Percentiles rank a stretch among this genome's conserved stretches.
Conservation (phyloP, 2,113 vertebrate genomes). For the Microcebus lehilahytsara region DNA sequence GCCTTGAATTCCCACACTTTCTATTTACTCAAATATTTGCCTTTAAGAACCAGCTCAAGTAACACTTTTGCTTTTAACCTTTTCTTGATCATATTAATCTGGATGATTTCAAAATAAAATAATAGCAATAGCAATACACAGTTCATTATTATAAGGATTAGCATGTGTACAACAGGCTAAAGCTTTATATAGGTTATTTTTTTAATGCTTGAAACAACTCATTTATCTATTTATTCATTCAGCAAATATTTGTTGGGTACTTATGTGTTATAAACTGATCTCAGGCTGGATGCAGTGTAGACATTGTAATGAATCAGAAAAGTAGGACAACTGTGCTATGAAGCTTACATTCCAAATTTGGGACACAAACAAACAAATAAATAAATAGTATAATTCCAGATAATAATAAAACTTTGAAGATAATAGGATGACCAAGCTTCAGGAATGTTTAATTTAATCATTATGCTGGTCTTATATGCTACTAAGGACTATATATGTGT, state of each 20-base stretch:
- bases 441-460: not conserved
- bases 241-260: not conserved
- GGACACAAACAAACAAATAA: not conserved
- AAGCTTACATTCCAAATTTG: not conserved
- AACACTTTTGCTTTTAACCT: not conserved
- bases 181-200: not conserved
- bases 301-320: not conserved
- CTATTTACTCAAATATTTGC: not conserved
- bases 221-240: not conserved
- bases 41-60: not conserved
- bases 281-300: not conserved
- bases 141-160: not conserved
- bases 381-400: not conserved
- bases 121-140: not conserved
- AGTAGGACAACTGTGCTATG: not conserved
- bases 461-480: not conserved
- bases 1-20: not conserved
- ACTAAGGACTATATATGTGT: not conserved
- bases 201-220: not conserved
- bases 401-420: not conserved
- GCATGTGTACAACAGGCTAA: not conserved
- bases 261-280: not conserved
- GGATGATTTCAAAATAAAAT: not conserved
- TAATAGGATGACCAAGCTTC: not conserved
- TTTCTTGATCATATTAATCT: not conserved